These are phyloP conservation scores for Microtus montanus DNA, from an alignment of 2,113 vertebrate species.

Conservation along the genomic window DNA sequence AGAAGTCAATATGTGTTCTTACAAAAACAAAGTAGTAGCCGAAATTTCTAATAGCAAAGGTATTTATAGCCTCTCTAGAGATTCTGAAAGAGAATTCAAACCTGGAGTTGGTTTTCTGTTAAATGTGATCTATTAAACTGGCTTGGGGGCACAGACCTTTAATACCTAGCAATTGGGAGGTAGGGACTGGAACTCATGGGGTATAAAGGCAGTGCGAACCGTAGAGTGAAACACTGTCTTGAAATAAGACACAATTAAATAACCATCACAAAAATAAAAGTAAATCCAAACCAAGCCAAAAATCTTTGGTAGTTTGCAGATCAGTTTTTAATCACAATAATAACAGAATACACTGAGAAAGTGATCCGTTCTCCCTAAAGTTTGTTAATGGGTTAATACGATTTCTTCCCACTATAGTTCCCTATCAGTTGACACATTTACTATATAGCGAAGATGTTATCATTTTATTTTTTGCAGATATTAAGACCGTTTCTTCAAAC, in stretches of 20 bases:
- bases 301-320: not conserved
- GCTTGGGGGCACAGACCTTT: not conserved
- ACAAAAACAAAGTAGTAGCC: not conserved
- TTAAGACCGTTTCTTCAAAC: conserved; percentile 73
- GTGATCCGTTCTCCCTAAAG: not conserved
- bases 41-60: not conserved
- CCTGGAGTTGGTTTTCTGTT: not conserved
- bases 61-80: not conserved
- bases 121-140: conserved; percentile 1
- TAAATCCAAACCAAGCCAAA: not conserved
- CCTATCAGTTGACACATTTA: not conserved
- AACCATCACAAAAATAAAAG: not conserved
- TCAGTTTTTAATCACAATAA: not conserved
- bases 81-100: not conserved
- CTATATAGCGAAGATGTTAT: not conserved
- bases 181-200: not conserved
- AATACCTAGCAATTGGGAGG: not conserved
- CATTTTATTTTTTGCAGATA: conserved; percentile 76
- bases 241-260: not conserved
- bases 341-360: not conserved
- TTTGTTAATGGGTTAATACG: not conserved
- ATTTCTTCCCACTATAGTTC: not conserved
- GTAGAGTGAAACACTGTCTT: not conserved
- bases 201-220: not conserved
- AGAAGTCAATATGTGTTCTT: not conserved